phyloP scores from a whole-genome alignment of 2,797 vertebrate species.

The Nannoperca obscura region DNA sequence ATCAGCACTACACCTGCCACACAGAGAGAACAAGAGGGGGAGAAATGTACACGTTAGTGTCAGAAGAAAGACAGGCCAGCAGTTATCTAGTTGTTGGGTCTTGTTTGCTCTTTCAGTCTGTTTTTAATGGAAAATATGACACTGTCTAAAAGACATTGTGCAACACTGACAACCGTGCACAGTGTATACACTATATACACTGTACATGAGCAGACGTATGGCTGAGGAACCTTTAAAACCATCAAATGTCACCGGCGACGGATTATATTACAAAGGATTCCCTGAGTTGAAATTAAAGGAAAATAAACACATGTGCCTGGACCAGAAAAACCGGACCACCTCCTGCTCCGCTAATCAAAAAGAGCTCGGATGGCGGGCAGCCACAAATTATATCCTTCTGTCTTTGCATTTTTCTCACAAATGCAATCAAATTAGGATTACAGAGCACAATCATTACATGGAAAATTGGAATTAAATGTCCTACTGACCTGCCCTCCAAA shows the following conservation, averaged over 20 bases:
- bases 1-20: slow-evolving; percentile 92
- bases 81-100: neutral
- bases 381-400: slow-evolving; percentile 42
- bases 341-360: slow-evolving; percentile 67
- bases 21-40: slow-evolving; percentile 57
- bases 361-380: slow-evolving; percentile 57
- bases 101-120: neutral
- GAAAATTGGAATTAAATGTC: slow-evolving; percentile 41
- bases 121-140: neutral
- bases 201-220: neutral
- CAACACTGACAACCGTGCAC: slow-evolving; percentile 6
- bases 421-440: slow-evolving; percentile 76
- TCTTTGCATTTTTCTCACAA: slow-evolving; percentile 31
- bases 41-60: slow-evolving; percentile 19
- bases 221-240: neutral
- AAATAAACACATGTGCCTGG: slow-evolving; percentile 27
- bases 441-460: slow-evolving; percentile 10
- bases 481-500: slow-evolving; percentile 1
- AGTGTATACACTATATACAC: neutral
- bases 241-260: neutral
- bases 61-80: slow-evolving; percentile 8
- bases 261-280: slow-evolving; percentile 27
- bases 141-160: slow-evolving; percentile 1
- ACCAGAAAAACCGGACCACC: slow-evolving; percentile 65
- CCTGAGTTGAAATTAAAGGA: slow-evolving; percentile 14